Evolutionary conservation across 2,797 vertebrate genomes (phyloP).

Genomic region (Cyprinella venusta): DNA sequence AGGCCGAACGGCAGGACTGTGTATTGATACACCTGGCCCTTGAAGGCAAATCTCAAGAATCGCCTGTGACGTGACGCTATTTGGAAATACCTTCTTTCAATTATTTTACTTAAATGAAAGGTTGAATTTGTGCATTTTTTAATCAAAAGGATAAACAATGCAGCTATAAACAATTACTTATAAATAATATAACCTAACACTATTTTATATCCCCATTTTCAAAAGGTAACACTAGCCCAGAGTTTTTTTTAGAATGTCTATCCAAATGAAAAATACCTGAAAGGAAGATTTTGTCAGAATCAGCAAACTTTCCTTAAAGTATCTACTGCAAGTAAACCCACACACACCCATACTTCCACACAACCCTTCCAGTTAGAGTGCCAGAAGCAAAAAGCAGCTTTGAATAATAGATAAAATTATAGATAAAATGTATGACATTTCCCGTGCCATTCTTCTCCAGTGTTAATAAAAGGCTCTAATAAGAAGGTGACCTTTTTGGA

Average conservation of each 20-base stretch:
- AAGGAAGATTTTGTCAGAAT: not conserved
- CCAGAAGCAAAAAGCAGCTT: constrained; percentile 48
- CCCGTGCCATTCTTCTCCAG: constrained; percentile 71
- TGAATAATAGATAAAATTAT: constrained; percentile 69
- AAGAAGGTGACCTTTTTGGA: constrained; percentile 84
- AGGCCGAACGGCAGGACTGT: no score
- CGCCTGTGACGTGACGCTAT: no score
- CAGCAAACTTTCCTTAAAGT: constrained; percentile 5
- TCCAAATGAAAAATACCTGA: not conserved
- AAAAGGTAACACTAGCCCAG: not conserved
- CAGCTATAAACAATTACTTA: not conserved
- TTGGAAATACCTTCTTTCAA: no score
- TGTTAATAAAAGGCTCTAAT: constrained; percentile 82
- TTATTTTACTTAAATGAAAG: no score
- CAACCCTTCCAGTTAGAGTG: constrained; percentile 51
- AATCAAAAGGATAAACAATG: no score
- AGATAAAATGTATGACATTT: constrained; percentile 84
- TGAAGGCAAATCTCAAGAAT: no score
- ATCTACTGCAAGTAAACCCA: not conserved
- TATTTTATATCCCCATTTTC: not conserved
- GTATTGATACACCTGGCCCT: no score
- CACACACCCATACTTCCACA: not conserved
- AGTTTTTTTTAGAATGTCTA: not conserved
- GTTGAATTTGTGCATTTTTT: no score
- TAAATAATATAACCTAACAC: not conserved